A percentile compares a stretch with the other conserved stretches of the same genome.
Conservation (phyloP, 2,113 vertebrate species). For the Phylloscopus trochilus region DNA sequence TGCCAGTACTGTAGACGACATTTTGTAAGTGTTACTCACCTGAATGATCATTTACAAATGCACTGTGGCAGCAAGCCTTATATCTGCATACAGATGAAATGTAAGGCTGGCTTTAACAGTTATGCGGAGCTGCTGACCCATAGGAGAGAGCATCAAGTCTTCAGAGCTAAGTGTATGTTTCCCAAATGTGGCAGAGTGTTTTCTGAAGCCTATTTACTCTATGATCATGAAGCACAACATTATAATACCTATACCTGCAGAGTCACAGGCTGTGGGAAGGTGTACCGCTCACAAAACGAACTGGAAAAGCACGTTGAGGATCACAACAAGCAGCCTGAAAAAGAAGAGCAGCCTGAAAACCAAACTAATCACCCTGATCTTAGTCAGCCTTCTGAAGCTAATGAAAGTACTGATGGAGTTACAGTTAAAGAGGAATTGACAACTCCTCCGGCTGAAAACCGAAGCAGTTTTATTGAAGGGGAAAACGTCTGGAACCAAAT, state of each 20-base stretch:
- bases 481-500: slow-evolving; percentile 38
- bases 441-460: slow-evolving; percentile 30
- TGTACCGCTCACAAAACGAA: slow-evolving; percentile 88
- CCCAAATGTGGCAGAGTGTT: slow-evolving; percentile 93
- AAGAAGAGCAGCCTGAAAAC: slow-evolving; percentile 34
- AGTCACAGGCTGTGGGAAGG: slow-evolving; percentile 83
- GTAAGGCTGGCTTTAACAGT: slow-evolving; percentile 92
- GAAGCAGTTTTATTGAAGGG: not conserved
- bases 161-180: slow-evolving; percentile 96
- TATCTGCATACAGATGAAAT: slow-evolving; percentile 95
- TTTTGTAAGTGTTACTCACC: slow-evolving; percentile 91
- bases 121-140: slow-evolving; percentile 89
- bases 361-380: slow-evolving; percentile 28
- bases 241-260: slow-evolving; percentile 96
- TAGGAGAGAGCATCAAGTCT: slow-evolving; percentile 85
- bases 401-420: slow-evolving; percentile 27
- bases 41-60: slow-evolving; percentile 95
- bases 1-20: slow-evolving; percentile 97
- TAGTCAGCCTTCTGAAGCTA: slow-evolving; percentile 35
- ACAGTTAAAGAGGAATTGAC: slow-evolving; percentile 51
- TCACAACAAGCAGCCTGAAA: slow-evolving; percentile 71
- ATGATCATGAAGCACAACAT: slow-evolving; percentile 96
- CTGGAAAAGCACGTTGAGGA: slow-evolving; percentile 85
- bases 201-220: slow-evolving; percentile 90
- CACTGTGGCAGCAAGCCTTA: slow-evolving; percentile 95